These are phyloP conservation scores for Leptinotarsa juncta DNA, from an alignment of 2,888 invertebrate species.

Conservation along the genomic window DNA sequence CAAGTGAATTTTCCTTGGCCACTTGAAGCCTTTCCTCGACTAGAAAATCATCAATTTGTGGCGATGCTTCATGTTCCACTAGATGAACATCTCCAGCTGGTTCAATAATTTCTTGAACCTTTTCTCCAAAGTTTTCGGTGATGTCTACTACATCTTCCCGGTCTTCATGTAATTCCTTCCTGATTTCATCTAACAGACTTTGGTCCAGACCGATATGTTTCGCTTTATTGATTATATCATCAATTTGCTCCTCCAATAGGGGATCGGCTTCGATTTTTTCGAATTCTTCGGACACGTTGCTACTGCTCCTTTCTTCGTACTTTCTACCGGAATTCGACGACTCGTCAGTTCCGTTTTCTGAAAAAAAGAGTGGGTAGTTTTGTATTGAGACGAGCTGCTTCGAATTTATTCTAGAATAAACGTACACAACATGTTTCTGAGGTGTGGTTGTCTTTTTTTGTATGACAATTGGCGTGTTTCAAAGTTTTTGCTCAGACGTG, in stretches of 20 bases:
- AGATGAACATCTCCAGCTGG: background rate
- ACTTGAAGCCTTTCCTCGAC: background rate
- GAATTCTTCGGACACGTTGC: conserved; percentile 52
- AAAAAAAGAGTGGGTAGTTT: conserved; percentile 26
- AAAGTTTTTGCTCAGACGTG: conserved; percentile 3
- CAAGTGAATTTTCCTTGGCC: background rate
- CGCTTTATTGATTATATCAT: conserved; percentile 66
- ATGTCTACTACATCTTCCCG: background rate
- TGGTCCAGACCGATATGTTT: conserved; percentile 13
- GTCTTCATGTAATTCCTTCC: conserved; percentile 11
- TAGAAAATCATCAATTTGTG: background rate
- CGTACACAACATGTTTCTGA: conserved; percentile 40
- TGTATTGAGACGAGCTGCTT: conserved; percentile 42
- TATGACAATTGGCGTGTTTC: conserved; percentile 12
- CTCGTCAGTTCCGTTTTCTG: conserved; percentile 58
- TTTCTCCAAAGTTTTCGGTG: background rate
- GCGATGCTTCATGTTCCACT: background rate
- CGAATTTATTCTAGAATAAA: conserved; percentile 57
- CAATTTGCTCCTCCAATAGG: conserved; percentile 47
- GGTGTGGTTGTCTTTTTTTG: conserved; percentile 22
- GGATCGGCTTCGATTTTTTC: conserved; percentile 51
- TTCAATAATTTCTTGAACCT: background rate
- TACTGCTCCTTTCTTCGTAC: conserved; percentile 47
- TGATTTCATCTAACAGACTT: conserved; percentile 13
- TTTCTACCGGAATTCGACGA: conserved; percentile 51